These are phyloP conservation scores for Sialis fuliginosa DNA, from an alignment of 2,888 invertebrate genomes.

Conservation along the genomic window DNA sequence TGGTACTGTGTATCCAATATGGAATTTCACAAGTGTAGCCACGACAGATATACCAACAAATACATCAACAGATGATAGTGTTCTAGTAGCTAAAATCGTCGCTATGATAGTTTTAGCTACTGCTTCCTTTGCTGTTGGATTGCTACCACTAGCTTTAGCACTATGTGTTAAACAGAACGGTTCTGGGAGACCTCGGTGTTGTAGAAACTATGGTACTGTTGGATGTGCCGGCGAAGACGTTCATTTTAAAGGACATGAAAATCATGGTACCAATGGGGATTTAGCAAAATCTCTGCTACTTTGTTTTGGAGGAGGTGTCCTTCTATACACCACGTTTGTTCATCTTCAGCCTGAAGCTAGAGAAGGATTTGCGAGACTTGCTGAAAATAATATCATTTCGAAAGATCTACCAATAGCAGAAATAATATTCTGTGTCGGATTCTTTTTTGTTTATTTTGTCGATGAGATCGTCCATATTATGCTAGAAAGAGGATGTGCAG, in stretches of 20 bases:
- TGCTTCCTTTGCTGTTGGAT: conserved; percentile 36
- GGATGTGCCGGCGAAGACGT: too few species aligned
- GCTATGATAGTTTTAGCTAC: conserved; percentile 39
- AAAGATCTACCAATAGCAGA: conserved; percentile 33
- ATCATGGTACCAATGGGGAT: conserved; percentile 20
- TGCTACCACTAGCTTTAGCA: conserved; percentile 29
- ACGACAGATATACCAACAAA: too few species aligned
- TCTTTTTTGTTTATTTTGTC: conserved; percentile 43
- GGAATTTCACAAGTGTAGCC: too few species aligned
- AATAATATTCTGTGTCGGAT: conserved; percentile 40
- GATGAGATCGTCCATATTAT: conserved; percentile 40
- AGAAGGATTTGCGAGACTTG: conserved; percentile 31
- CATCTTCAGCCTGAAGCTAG: conserved; percentile 47
- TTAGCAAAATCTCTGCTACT: conserved; percentile 35
- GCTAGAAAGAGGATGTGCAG: conserved; percentile 24
- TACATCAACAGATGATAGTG: conserved; percentile 10
- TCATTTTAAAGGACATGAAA: too few species aligned
- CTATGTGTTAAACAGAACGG: conserved; percentile 19
- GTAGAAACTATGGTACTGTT: too few species aligned
- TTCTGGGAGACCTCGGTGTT: too few species aligned
- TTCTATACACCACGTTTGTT: conserved; percentile 43
- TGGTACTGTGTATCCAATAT: too few species aligned
- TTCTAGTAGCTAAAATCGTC: conserved; percentile 35
- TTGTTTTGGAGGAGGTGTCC: conserved; percentile 46
- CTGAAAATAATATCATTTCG: conserved; percentile 25